Base-by-base conservation (phyloP, 2,888 invertebrate species). In the Oscheius sp. region DNA sequence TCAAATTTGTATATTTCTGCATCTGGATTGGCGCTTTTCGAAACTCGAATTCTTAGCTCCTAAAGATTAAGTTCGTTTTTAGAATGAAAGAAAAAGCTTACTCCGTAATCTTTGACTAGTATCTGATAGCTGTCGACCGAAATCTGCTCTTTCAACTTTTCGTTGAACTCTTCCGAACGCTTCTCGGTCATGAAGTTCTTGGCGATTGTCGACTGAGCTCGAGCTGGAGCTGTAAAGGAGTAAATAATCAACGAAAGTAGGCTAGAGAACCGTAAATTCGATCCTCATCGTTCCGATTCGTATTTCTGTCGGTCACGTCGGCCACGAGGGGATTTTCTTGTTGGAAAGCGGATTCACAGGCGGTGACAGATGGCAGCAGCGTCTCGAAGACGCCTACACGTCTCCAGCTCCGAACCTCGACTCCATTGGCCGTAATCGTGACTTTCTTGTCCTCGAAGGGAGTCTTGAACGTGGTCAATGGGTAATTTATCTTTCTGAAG, bases 201-300 rank as follows among this genome's bases (percentile, higher is more conserved):
- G 32, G 47, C 51, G 3, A 29, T 37, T 7, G 13, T 33, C 10
- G 59, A 29, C 48, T 74, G 74, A n/a, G 33, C 51, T 33, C 68
- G 66, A n/a, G 66, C 42, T 5, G 66, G 66, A 1, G 68, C 74
- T 74, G 33, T 62, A 51, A 70, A 11, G 47, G n/a, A 1, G 47
- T 32, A 5, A 21, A 47, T 21, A 9, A 37, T 13, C 3, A 53
- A 55, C 11, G 10, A 59, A 58, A 32, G 4, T 29, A 29, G 11
- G 11, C 4, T 2, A 29, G 57, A 21, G 11, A 13, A 73, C 73
- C 66, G 47, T 73, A 73, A 55, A 73, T 32, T 37, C 32, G 42
- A 57, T 73, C 66, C 1, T 73, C 73, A 33, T 57, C 55, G 33
- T 73, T 73, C 47, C 50, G 33, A 47, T 55, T 11, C 1, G 37